Evolutionary conservation across 1,140 invertebrate species (phyloP).

Genomic region (Lineus longissimus): DNA sequence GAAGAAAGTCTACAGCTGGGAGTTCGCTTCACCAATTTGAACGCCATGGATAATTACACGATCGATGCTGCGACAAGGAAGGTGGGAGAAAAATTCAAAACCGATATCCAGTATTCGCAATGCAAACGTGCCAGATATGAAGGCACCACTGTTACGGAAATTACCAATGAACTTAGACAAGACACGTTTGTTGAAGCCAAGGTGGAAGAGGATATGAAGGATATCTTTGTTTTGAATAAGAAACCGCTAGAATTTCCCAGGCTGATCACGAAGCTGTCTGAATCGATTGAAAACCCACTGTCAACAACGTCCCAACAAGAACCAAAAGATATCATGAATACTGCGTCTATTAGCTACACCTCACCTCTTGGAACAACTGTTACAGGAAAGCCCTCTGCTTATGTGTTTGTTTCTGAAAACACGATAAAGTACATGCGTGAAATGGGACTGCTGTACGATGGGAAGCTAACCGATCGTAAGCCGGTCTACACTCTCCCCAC

Average conservation of each 20-base stretch:
- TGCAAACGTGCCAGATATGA: neutral
- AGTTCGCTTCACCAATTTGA: slow-evolving; percentile 4
- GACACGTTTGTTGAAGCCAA: slow-evolving; percentile 2
- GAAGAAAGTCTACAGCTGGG: slow-evolving; percentile 8
- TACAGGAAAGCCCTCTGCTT: neutral
- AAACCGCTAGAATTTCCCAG: neutral
- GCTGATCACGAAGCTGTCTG: slow-evolving; percentile 3
- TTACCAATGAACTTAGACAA: slow-evolving; percentile 5
- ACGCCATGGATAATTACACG: slow-evolving; percentile 7
- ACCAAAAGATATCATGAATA: neutral
- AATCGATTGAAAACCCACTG: neutral
- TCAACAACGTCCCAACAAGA: neutral
- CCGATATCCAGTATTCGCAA: slow-evolving; percentile 5
- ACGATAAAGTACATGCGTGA: neutral
- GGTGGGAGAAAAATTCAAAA: slow-evolving; percentile 4
- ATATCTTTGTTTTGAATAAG: slow-evolving; percentile 6
- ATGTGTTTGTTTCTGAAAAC: slow-evolving; percentile 1
- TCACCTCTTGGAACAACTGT: neutral
- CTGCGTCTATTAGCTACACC: neutral
- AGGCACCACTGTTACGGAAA: neutral
- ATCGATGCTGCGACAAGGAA: slow-evolving; percentile 2
- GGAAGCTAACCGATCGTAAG: neutral
- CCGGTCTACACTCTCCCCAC: neutral
- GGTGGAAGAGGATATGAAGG: slow-evolving; percentile 5
- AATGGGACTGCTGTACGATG: neutral